Percentiles rank a stretch among this genome's conserved stretches.
phyloP scores from a whole-genome alignment of 53 echinoderm and acorn worm genomes.

The Mesocentrotus franciscanus region DNA sequence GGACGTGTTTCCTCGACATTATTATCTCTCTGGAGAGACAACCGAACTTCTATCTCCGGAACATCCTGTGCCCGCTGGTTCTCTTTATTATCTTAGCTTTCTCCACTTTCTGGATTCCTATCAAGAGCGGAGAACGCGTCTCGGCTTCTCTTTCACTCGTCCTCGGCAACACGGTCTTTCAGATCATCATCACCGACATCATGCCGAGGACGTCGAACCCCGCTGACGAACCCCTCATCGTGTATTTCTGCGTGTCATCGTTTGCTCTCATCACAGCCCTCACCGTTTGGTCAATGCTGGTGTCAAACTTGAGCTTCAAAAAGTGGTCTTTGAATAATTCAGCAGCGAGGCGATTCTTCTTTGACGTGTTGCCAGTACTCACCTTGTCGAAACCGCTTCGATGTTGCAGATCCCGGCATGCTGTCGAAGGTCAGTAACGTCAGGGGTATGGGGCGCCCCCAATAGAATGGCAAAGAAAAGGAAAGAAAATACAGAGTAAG shows the following conservation, averaged over 20 bases:
- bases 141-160: constrained; percentile 16
- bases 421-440: not conserved
- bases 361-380: not conserved
- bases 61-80: not conserved
- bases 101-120: not conserved
- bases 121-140: constrained; percentile 36
- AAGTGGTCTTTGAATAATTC: not conserved
- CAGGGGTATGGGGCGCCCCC: not conserved
- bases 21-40: not conserved
- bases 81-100: not conserved
- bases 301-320: not conserved
- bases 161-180: constrained; percentile 37
- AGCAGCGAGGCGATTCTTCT: not conserved
- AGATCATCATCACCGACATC: constrained; percentile 36
- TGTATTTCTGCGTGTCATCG: constrained; percentile 19
- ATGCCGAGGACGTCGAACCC: constrained; percentile 32
- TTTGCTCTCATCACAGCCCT: not conserved
- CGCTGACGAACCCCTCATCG: not conserved
- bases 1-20: not conserved
- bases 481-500: not conserved
- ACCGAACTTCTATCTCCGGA: constrained; percentile 34
- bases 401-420: not conserved
- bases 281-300: not conserved
- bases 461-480: not conserved
- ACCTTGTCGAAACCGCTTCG: not conserved